Percentiles rank a stretch among this genome's conserved stretches.
phyloP scores from a whole-genome alignment of 2,888 invertebrate genomes.

The Psylliodes chrysocephalus region DNA sequence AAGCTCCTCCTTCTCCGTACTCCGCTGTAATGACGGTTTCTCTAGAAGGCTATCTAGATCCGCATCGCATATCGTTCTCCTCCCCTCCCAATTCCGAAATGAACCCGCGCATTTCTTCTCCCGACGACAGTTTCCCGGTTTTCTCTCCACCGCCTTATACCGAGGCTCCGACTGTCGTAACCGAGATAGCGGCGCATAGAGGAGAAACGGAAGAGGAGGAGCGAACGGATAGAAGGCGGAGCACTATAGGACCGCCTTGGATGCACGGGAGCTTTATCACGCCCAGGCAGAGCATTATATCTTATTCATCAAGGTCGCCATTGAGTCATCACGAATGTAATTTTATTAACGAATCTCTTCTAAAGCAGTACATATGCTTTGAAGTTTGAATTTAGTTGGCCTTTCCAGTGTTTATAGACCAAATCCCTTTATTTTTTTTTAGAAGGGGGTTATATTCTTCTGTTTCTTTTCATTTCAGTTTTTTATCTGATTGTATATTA shows the following conservation, averaged over 20 bases:
- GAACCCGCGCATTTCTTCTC: conserved; percentile 73
- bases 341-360: conserved; percentile 42
- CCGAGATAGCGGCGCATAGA: conserved; percentile 9
- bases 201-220: conserved; percentile 13
- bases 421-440: neutral
- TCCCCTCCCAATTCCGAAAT: conserved; percentile 81
- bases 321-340: conserved; percentile 94
- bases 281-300: conserved; percentile 79
- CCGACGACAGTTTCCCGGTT: conserved; percentile 86
- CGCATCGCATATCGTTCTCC: conserved; percentile 82
- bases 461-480: neutral
- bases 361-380: conserved; percentile 32
- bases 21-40: conserved; percentile 87
- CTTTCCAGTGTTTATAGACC: neutral
- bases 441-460: neutral
- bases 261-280: conserved; percentile 66
- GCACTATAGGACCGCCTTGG: conserved; percentile 68
- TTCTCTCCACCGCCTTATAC: conserved; percentile 84
- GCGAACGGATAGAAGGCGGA: conserved; percentile 43
- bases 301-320: conserved; percentile 79
- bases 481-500: too few species aligned
- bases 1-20: conserved; percentile 78
- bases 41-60: conserved; percentile 87
- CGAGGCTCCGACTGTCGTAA: conserved; percentile 57
- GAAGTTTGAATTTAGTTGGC: conserved; percentile 6